Base-by-base conservation (phyloP, 23 tunicate species). In the Halocynthia roretzi region DNA sequence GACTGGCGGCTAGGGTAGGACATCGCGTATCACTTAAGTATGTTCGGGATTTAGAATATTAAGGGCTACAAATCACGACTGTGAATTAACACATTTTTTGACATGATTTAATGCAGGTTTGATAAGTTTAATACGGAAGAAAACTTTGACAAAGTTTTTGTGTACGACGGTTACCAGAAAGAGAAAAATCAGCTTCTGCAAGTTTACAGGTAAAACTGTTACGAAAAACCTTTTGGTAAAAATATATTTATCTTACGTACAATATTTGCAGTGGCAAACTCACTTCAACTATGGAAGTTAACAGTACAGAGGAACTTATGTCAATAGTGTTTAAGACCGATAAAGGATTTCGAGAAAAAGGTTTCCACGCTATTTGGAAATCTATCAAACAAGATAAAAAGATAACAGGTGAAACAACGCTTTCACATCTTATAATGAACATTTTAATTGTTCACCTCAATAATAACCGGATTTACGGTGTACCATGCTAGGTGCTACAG, bases 301-400 rank as follows among this genome's bases (percentile, higher is more conserved):
- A 60, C 53, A 90, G 97, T 80, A 90, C 90, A 8, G 90, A 90
- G 58, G 84, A 90, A 81, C 10, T 18, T 12, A 85, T 90, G 87
- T 11, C 72, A 51, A 70, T 90, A 56, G 62, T 20, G 8, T 90
- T 90, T 64, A 82, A 62, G 53, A 71, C 86, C 6, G 97, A 90
- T 63, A 80, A 77, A 5, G 89, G 83, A 4, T 65, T 76, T 56
- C 48, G 62, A 44, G 83, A 68, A 1, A 50, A 49, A 10, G 96
- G 96, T 5, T 89, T 89, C 61, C 86, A 52, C 44, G 96, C 88
- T 51, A 68, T 54, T 8, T 89, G 96, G 96, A 11, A 68, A 19
- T 74, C 81, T n/a, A 17, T 61, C 8, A 61, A 44, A 62, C 71
- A 63, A 20, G 54, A 9, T 7, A 50, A 19, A 23, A 77, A 63